Conservation (phyloP, 1,140 invertebrate species). For the Bombus superbus region DNA sequence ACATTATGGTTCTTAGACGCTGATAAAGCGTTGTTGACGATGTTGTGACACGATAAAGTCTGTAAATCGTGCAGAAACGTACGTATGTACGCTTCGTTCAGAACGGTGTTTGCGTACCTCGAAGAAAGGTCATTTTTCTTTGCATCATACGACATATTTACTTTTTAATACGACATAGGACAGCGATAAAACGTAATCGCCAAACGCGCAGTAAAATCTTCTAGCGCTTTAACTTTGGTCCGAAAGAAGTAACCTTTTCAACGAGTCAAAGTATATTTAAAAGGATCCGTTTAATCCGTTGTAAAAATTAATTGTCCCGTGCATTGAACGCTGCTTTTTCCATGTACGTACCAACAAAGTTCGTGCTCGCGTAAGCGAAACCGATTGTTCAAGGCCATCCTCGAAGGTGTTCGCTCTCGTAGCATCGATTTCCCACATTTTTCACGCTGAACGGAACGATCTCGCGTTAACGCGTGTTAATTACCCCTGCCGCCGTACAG, state of each 20-base stretch:
- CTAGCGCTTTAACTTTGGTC: too few species aligned
- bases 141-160: background rate
- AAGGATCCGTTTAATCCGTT: too few species aligned
- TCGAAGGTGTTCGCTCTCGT: background rate
- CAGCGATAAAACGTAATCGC: background rate
- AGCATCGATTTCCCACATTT: slow-evolving; percentile 3
- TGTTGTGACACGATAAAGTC: too few species aligned
- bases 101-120: too few species aligned
- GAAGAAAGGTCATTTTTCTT: too few species aligned
- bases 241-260: too few species aligned
- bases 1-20: background rate
- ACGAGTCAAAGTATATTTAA: too few species aligned
- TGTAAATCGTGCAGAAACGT: background rate
- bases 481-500: background rate
- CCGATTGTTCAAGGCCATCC: too few species aligned
- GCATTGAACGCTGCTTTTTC: background rate
- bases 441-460: background rate
- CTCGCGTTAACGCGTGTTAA: background rate
- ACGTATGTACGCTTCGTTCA: background rate
- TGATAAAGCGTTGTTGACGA: too few species aligned
- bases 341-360: background rate
- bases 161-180: background rate
- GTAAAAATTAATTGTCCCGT: background rate
- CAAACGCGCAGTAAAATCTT: background rate
- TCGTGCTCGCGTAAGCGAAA: background rate